Percentiles rank a stretch among this genome's conserved stretches.
Conservation (phyloP, 2,797 vertebrate genomes). For the Myotis pilosus region DNA sequence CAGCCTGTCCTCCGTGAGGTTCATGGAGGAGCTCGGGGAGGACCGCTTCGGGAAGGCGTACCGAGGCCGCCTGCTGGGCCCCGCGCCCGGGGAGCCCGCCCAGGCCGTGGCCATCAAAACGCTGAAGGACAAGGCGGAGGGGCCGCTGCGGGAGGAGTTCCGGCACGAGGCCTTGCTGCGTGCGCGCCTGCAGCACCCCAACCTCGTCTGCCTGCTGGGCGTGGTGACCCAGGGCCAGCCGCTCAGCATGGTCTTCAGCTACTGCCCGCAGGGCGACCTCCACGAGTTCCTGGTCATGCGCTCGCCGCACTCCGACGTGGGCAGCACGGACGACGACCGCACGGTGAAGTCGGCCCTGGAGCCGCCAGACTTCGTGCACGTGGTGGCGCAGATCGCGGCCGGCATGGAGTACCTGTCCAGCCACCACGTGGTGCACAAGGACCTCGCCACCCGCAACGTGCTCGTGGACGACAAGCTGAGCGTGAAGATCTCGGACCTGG, state of each 20-base stretch:
- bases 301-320: constrained; percentile 95
- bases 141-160: constrained; percentile 93
- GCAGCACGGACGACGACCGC: constrained; percentile 95
- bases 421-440: constrained; percentile 95
- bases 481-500: constrained; percentile 95
- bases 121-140: constrained; percentile 94
- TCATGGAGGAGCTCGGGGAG: constrained; percentile 97
- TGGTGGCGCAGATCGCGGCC: constrained; percentile 93
- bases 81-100: constrained; percentile 91
- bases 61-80: constrained; percentile 95
- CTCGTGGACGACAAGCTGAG: constrained; percentile 94
- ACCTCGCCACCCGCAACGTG: constrained; percentile 95
- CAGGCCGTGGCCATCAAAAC: constrained; percentile 96
- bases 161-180: constrained; percentile 93
- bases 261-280: constrained; percentile 92
- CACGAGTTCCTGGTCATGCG: constrained; percentile 97
- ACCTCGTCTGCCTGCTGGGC: constrained; percentile 92
- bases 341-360: constrained; percentile 95
- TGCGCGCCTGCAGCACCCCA: constrained; percentile 93
- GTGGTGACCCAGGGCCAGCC: constrained; percentile 96
- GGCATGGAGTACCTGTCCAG: constrained; percentile 97
- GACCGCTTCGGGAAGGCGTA: constrained; percentile 98
- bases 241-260: constrained; percentile 95
- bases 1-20: constrained; percentile 92
- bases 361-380: constrained; percentile 94